Percentiles rank a stretch among this genome's conserved stretches.
These are phyloP conservation scores for Bombus huntii DNA, from an alignment of 1,140 invertebrate genomes.

Conservation along the genomic window DNA sequence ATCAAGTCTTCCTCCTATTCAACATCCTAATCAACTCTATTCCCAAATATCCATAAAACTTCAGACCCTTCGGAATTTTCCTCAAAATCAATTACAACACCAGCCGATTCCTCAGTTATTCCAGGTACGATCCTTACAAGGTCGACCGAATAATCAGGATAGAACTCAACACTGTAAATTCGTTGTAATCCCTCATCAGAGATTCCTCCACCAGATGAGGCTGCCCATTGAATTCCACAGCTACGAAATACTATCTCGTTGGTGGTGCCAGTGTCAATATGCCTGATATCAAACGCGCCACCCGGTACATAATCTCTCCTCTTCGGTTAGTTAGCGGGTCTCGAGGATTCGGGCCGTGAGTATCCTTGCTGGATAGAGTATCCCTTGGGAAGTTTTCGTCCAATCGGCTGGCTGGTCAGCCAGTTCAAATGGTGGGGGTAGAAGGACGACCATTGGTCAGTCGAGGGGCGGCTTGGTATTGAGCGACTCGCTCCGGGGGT, in stretches of 20 bases:
- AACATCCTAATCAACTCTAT: too few relatives aligned
- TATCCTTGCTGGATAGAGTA: constrained; percentile 78
- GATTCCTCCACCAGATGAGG: constrained; percentile 63
- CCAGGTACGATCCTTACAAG: constrained; percentile 4
- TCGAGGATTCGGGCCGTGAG: constrained; percentile 73
- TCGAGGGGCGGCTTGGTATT: constrained; percentile 78
- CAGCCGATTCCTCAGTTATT: constrained; percentile 17
- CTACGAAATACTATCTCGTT: constrained; percentile 13
- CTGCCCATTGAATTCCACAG: constrained; percentile 45
- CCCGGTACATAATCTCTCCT: constrained; percentile 78
- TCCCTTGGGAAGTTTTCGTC: constrained; percentile 78
- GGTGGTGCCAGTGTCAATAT: background rate
- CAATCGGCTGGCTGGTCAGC: constrained; percentile 81
- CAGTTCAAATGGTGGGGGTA: constrained; percentile 72
- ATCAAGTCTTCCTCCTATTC: too few relatives aligned
- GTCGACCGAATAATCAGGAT: constrained; percentile 49
- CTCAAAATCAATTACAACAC: constrained; percentile 56
- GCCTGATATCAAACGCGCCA: constrained; percentile 62
- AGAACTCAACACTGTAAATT: constrained; percentile 59
- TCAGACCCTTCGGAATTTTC: background rate
- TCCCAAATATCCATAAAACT: background rate
- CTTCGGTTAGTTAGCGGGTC: constrained; percentile 80
- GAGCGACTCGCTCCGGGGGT: constrained; percentile 79
- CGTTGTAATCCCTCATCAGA: constrained; percentile 67
- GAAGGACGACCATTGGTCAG: constrained; percentile 81